A percentile compares a stretch with the other conserved stretches of the same genome.
Evolutionary conservation across 2,888 invertebrate species (phyloP).

Genomic region (Dendrolimus houi): DNA sequence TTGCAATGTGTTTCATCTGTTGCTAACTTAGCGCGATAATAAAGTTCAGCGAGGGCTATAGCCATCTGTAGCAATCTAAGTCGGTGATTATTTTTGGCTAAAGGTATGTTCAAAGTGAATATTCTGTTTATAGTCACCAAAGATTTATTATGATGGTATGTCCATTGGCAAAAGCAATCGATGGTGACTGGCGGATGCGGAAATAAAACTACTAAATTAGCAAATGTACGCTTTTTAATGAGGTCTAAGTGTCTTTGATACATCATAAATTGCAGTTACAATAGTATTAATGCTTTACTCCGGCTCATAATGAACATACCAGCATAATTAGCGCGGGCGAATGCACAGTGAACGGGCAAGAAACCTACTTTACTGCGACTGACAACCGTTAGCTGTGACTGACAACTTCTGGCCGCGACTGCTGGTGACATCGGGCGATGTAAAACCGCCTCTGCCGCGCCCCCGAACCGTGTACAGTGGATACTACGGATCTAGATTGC

Average conservation of each 20-base stretch:
- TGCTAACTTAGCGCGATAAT: no score
- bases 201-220: constrained; percentile 65
- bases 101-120: neutral
- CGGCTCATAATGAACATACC: constrained; percentile 64
- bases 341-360: constrained; percentile 21
- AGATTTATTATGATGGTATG: constrained; percentile 57
- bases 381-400: neutral
- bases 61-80: no score
- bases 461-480: no score
- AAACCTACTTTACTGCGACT: constrained; percentile 10
- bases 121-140: constrained; percentile 24
- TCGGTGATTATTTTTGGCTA: no score
- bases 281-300: constrained; percentile 20
- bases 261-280: constrained; percentile 39
- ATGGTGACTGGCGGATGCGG: constrained; percentile 28
- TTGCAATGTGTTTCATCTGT: no score
- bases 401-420: no score
- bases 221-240: constrained; percentile 67
- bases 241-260: constrained; percentile 60
- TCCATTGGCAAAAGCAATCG: constrained; percentile 39
- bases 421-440: no score
- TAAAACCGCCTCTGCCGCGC: no score
- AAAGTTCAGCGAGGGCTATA: no score
- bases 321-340: constrained; percentile 40
- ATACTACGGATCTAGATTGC: no score